These are phyloP conservation scores for Antechinus flavipes DNA, from an alignment of 2,113 vertebrate genomes.

Conservation along the genomic window DNA sequence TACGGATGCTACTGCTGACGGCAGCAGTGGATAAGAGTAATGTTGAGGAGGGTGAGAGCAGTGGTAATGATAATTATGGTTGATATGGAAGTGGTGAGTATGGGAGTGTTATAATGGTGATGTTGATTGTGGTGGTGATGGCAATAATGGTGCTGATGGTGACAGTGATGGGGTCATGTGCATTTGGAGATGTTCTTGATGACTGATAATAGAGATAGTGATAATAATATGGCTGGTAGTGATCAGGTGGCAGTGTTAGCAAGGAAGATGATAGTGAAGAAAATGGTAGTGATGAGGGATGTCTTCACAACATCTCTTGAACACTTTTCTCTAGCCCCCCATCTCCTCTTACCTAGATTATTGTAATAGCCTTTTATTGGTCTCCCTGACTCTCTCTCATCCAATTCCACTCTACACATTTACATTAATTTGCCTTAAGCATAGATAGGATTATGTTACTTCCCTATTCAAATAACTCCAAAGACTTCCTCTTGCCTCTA, in stretches of 20 bases:
- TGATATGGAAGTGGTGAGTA: neutral
- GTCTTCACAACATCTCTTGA: neutral
- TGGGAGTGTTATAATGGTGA: neutral
- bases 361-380: neutral
- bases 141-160: neutral
- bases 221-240: too few relatives aligned
- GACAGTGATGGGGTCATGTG: too few relatives aligned
- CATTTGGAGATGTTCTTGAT: neutral
- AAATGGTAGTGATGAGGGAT: rapidly evolving
- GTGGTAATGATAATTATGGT: neutral
- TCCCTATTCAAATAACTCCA: neutral
- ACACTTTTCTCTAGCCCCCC: neutral
- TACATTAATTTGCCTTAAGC: neutral
- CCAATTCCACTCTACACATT: neutral
- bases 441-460: neutral
- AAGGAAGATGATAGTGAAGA: neutral
- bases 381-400: neutral
- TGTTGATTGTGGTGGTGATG: neutral
- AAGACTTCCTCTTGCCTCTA: neutral
- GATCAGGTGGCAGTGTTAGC: rapidly evolving
- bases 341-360: neutral
- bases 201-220: neutral
- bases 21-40: neutral
- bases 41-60: neutral
- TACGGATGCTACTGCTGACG: neutral